Conservation (phyloP, 2,888 invertebrate genomes). For the Sepiola atlantica region DNA sequence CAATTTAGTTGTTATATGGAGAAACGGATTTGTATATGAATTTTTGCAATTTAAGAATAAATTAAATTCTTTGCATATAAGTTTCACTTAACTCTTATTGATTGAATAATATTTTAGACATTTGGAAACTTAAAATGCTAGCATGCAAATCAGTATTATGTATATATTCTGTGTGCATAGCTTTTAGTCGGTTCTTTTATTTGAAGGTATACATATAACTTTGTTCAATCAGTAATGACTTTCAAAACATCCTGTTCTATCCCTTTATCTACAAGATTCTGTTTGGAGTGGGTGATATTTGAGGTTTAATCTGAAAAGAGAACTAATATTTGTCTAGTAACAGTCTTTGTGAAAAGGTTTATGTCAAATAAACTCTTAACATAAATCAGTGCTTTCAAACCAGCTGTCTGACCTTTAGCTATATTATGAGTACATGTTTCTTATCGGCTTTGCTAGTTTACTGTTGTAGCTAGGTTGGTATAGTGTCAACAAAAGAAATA, state of each 20-base stretch:
- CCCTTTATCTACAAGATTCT: not conserved
- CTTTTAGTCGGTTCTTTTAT: not conserved
- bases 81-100: not conserved
- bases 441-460: not conserved
- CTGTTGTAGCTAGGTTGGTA: not conserved
- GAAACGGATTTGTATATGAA: not conserved
- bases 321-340: not conserved
- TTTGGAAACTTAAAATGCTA: not conserved
- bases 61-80: not conserved
- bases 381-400: not conserved
- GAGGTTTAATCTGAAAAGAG: not conserved
- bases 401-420: not conserved
- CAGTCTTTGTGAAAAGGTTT: not conserved
- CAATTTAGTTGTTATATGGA: not conserved
- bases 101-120: not conserved
- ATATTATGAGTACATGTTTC: not conserved
- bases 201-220: not conserved
- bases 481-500: not conserved
- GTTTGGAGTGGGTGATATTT: not conserved
- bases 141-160: not conserved
- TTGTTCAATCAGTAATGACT: not conserved
- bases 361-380: not conserved
- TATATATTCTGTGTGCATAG: not conserved
- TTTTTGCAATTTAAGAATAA: not conserved
- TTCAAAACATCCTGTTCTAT: not conserved